These are phyloP conservation scores for Luscinia megarhynchos DNA, from an alignment of 2,797 vertebrate genomes.

Conservation along the genomic window DNA sequence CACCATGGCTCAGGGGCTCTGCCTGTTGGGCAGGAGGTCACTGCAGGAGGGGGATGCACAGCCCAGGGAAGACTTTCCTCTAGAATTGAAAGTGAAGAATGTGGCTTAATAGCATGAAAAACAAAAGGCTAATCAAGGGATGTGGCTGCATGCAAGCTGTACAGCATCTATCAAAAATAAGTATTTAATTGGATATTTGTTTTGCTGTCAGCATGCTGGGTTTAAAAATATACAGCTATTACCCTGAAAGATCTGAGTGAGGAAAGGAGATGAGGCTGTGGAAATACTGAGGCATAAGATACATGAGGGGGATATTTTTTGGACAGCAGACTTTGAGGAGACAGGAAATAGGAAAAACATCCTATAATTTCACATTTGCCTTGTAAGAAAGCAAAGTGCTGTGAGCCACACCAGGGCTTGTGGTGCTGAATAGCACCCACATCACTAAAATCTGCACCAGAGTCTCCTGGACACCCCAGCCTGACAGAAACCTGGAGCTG, in stretches of 20 bases:
- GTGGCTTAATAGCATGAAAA: background rate
- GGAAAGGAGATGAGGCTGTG: background rate
- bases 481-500: background rate
- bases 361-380: background rate
- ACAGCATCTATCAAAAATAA: background rate
- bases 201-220: background rate
- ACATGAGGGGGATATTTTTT: background rate
- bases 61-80: background rate
- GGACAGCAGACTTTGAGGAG: background rate
- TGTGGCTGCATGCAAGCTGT: background rate
- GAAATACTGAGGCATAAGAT: background rate
- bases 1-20: rapidly evolving
- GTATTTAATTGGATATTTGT: slow-evolving; percentile 21
- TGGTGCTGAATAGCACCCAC: background rate
- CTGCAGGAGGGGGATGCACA: background rate
- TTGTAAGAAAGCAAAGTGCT: background rate
- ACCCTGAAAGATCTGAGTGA: background rate
- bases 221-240: background rate
- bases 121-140: background rate
- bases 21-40: background rate
- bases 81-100: background rate
- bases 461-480: background rate
- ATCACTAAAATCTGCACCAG: background rate
- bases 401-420: background rate
- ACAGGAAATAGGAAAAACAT: background rate